Evolutionary conservation across 2,888 invertebrate species (phyloP).

Genomic region (Leptinotarsa rubiginosa): DNA sequence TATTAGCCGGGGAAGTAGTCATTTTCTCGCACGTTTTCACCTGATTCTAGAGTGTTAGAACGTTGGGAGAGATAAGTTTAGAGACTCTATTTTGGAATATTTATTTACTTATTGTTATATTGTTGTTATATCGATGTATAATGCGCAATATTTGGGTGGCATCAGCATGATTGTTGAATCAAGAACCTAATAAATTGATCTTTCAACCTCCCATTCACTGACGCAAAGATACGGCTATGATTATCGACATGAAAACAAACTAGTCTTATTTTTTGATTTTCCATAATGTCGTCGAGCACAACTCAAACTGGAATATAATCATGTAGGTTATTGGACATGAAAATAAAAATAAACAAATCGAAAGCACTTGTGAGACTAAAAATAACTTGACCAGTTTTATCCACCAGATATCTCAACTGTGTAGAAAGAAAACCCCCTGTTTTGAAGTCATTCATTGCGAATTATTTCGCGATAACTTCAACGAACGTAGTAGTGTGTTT

Average conservation of each 20-base stretch:
- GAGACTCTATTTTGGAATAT: too few species aligned
- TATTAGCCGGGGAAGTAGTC: too few species aligned
- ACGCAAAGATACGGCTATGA: background rate
- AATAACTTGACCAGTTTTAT: constrained; percentile 8
- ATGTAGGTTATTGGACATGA: background rate
- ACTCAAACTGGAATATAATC: background rate
- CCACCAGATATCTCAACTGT: background rate
- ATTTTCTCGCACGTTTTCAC: too few species aligned
- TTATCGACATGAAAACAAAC: background rate
- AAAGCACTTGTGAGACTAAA: background rate
- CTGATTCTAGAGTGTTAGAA: too few species aligned
- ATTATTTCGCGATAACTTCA: too few species aligned
- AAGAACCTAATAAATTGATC: too few species aligned
- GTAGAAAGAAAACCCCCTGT: background rate
- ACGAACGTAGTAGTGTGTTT: too few species aligned
- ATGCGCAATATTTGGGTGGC: too few species aligned
- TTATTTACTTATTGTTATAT: too few species aligned
- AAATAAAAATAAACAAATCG: background rate
- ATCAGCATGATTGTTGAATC: too few species aligned
- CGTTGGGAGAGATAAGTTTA: too few species aligned
- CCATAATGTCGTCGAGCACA: background rate
- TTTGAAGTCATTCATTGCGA: background rate
- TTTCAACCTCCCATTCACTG: background rate
- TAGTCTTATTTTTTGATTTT: background rate
- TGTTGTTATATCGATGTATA: too few species aligned